Percentiles rank a stretch among this genome's conserved stretches.
These are phyloP conservation scores for Sapajus apella DNA, from an alignment of 2,113 vertebrate species.

Conservation along the genomic window DNA sequence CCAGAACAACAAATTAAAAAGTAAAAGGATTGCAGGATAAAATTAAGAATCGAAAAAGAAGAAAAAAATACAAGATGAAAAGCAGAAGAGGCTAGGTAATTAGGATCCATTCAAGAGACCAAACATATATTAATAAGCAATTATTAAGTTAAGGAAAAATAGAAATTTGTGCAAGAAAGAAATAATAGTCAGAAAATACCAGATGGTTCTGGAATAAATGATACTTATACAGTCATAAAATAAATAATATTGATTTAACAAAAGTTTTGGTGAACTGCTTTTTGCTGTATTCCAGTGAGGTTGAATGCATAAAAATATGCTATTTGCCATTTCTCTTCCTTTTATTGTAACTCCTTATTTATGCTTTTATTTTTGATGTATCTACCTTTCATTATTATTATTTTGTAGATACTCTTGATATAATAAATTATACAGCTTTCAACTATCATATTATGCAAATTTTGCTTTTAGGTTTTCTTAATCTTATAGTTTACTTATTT, in stretches of 20 bases:
- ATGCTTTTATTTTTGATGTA: not conserved
- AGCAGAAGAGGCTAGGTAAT: not conserved
- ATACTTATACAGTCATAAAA: not conserved
- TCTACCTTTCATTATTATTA: not conserved
- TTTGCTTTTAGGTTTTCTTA: not conserved
- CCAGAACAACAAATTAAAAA: not conserved
- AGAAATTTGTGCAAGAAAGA: not conserved
- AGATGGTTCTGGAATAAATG: not conserved
- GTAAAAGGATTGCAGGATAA: not conserved
- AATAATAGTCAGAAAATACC: not conserved
- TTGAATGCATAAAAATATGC: not conserved
- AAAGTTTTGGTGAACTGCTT: not conserved
- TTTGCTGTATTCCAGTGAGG: not conserved
- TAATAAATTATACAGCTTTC: not conserved
- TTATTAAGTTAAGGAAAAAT: not conserved
- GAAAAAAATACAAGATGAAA: not conserved
- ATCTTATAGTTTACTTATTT: not conserved
- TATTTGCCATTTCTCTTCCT: not conserved
- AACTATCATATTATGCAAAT: not conserved
- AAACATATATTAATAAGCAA: not conserved
- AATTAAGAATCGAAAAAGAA: not conserved
- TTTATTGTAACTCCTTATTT: not conserved
- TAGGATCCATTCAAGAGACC: not conserved
- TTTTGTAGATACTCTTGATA: not conserved
- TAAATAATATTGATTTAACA: not conserved